Conservation (phyloP, 2,888 invertebrate species). For the Eristalis pertinax region DNA sequence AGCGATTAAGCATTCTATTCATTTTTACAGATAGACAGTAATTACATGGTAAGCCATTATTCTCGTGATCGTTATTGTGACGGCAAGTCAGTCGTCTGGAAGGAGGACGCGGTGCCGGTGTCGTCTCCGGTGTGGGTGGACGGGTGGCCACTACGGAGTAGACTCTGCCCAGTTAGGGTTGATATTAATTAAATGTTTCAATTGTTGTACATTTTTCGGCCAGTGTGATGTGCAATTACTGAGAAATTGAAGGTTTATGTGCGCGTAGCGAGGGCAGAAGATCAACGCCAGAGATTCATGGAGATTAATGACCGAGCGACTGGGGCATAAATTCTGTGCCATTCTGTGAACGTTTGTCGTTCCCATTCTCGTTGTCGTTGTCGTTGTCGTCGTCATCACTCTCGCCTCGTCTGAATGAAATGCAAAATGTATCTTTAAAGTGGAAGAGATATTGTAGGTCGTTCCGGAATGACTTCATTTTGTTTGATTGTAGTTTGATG, state of each 20-base stretch:
- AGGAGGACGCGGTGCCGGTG: neutral
- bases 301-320: constrained; percentile 61
- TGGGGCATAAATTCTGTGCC: constrained; percentile 57
- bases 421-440: constrained; percentile 38
- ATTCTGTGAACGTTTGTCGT: constrained; percentile 9
- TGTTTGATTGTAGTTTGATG: constrained; percentile 55
- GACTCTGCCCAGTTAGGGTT: constrained; percentile 48
- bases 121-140: neutral
- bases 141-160: neutral
- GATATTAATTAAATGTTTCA: constrained; percentile 71
- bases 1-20: constrained; percentile 71
- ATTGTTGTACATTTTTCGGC: constrained; percentile 65
- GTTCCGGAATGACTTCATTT: constrained; percentile 45
- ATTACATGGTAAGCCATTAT: constrained; percentile 72
- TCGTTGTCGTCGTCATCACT: neutral
- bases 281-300: constrained; percentile 59
- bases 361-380: neutral
- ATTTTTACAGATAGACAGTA: constrained; percentile 72
- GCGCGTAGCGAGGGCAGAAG: neutral
- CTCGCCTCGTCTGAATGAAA: neutral
- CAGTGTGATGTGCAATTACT: constrained; percentile 57
- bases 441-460: constrained; percentile 3
- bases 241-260: neutral
- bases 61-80: constrained; percentile 67
- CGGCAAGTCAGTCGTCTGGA: constrained; percentile 16